Percentiles rank a stretch among this genome's conserved stretches.
These are phyloP conservation scores for Sitta carolinensis DNA, from an alignment of 2,797 vertebrate genomes.

Conservation along the genomic window DNA sequence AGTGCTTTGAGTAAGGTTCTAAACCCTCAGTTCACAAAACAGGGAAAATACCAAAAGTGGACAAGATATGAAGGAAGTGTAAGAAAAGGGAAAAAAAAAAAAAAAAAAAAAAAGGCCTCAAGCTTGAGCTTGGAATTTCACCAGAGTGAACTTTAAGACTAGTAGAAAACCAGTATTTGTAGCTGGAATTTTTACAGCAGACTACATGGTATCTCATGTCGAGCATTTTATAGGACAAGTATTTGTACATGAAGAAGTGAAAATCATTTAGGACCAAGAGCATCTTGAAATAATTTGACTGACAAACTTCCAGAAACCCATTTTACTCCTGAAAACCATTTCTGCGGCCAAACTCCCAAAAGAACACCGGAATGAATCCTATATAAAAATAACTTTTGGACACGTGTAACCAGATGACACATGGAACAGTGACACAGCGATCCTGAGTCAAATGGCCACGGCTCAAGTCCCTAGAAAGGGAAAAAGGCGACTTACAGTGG, in stretches of 20 bases:
- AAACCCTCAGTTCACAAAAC: slow-evolving; percentile 1
- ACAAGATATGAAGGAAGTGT: slow-evolving; percentile 1
- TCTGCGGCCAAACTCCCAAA: slow-evolving; percentile 12
- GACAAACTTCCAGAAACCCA: slow-evolving; percentile 55
- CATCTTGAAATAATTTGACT: slow-evolving; percentile 41
- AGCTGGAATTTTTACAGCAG: slow-evolving; percentile 3
- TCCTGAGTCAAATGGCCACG: slow-evolving; percentile 45
- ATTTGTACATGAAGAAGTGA: not conserved
- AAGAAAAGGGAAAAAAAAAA: not conserved
- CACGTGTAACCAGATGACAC: not conserved
- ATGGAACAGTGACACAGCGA: slow-evolving; percentile 33
- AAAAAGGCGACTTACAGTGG: not conserved
- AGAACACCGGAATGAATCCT: slow-evolving; percentile 6
- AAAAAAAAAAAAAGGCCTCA: slow-evolving; percentile 2
- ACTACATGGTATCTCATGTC: not conserved
- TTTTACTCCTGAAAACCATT: slow-evolving; percentile 34
- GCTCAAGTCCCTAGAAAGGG: not conserved
- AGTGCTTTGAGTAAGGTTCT: slow-evolving; percentile 56
- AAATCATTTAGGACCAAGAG: slow-evolving; percentile 32
- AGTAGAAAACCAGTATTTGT: slow-evolving; percentile 16
- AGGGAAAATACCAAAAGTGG: slow-evolving; percentile 5
- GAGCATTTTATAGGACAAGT: slow-evolving; percentile 4
- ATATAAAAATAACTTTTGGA: slow-evolving; percentile 22
- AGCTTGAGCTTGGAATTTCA: slow-evolving; percentile 29
- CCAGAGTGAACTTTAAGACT: not conserved